Percentiles rank a stretch among this genome's conserved stretches.
These are phyloP conservation scores for Urocyon cinereoargenteus DNA, from an alignment of 2,797 vertebrate species.

Conservation along the genomic window DNA sequence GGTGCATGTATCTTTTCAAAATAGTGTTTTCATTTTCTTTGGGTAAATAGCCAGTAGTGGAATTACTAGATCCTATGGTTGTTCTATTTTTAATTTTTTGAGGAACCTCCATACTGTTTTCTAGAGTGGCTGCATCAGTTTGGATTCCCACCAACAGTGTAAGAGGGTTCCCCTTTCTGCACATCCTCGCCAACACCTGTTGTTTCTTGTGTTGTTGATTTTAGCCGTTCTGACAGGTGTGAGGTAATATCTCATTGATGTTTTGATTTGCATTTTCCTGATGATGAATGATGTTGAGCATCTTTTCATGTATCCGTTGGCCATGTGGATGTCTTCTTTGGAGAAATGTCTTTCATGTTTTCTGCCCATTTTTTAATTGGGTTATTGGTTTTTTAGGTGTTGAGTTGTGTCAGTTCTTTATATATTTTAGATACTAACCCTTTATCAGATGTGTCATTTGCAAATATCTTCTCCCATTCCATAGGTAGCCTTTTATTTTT, in stretches of 20 bases:
- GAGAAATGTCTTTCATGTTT: no score
- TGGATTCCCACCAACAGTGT: not conserved
- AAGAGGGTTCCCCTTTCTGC: not conserved
- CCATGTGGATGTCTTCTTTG: not conserved
- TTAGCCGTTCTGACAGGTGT: not conserved
- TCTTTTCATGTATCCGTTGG: not conserved
- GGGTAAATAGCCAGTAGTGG: not conserved
- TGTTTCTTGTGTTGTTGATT: not conserved
- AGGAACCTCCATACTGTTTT: not conserved
- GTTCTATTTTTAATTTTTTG: not conserved
- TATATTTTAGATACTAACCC: no score
- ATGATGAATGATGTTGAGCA: not conserved
- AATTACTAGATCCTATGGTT: not conserved
- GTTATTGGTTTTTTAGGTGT: no score
- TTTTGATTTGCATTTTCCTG: not conserved
- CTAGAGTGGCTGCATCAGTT: no score
- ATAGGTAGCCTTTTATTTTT: not conserved
- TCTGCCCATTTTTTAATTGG: no score
- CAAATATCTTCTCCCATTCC: not conserved
- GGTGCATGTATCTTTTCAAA: not conserved
- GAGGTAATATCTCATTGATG: not conserved
- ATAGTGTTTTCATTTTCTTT: not conserved
- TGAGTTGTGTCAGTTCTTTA: no score
- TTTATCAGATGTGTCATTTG: not conserved
- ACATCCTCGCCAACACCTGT: not conserved